Base-by-base conservation (phyloP, 2,888 invertebrate species). In the Euphydryas editha region DNA sequence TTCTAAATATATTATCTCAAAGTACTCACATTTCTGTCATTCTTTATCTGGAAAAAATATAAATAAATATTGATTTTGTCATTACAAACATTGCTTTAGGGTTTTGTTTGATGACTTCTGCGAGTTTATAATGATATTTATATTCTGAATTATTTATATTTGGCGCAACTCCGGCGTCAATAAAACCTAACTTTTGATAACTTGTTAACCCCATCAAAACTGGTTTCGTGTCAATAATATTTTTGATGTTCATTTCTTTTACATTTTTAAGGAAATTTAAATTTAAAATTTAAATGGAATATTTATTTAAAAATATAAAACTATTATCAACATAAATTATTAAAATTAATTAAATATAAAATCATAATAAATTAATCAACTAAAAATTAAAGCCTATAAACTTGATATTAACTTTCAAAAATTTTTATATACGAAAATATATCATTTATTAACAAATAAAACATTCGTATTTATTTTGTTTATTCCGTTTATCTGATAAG, bases 401-500 rank as follows among this genome's bases (percentile, higher is more conserved):
- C 17, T 1, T 18, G 11, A 17, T 18, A 18, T 8, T 46, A 18
- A 10, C 8, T 46, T 18, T 17, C 8, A 46, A 11, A 46, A 6
- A 10, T 18, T 21, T 49, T 49, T 21, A 4, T 49, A 49, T 13
- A 49, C n/a, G 5, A n/a, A 47, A 49, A 49, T 13, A 49, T 21
- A 13, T 21, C 3, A 6, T 13, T 10, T 6, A 17, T 46, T 2
- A 18, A 3, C 17, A 18, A 46, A 46, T 18, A 18, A 4, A 46
- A 11, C 18, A 46, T 21, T 21, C 49, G 49, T 49, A 51, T 49
- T 21, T 30, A 64, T 58, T 15, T 18, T 64, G 30, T 54, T 42
- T 21, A 42, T 51, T 47, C 21, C n/a, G 13, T 59, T 63, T 59
- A 64, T 64, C 58, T 54, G 10, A 59, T 37, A 30, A 30, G 36